These are phyloP conservation scores for Lomographa bimaculata DNA, from an alignment of 2,888 invertebrate species.

Conservation along the genomic window DNA sequence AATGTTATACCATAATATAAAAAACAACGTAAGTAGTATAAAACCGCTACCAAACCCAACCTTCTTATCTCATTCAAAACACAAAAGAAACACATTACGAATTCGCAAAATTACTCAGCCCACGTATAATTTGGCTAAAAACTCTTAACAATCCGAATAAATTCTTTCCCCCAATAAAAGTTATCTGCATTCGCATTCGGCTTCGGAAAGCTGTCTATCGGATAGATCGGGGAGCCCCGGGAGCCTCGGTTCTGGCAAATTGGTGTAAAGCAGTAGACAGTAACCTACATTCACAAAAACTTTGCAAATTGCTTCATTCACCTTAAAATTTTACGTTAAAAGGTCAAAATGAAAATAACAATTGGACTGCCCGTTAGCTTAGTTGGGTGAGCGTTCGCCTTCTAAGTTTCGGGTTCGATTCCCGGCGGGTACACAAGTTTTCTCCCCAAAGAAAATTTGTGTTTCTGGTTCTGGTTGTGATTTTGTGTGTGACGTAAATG, in stretches of 20 bases:
- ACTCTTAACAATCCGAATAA: constrained; percentile 30
- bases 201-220: constrained; percentile 24
- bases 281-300: constrained; percentile 1
- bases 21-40: too few relatives aligned
- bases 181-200: constrained; percentile 34
- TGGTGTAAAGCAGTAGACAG: neutral
- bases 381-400: too few relatives aligned
- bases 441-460: too few relatives aligned
- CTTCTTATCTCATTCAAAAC: constrained; percentile 1
- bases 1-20: too few relatives aligned
- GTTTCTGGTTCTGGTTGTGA: too few relatives aligned
- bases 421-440: too few relatives aligned
- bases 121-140: constrained; percentile 32
- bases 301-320: neutral
- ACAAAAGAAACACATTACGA: constrained; percentile 14
- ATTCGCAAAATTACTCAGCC: constrained; percentile 18
- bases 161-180: constrained; percentile 33
- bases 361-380: too few relatives aligned
- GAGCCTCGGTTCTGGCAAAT: neutral
- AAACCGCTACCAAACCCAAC: too few relatives aligned
- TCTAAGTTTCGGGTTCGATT: too few relatives aligned
- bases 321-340: too few relatives aligned
- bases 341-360: too few relatives aligned
- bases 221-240: constrained; percentile 20
- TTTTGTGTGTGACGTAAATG: too few relatives aligned